phyloP scores from a whole-genome alignment of 2,113 vertebrate species.

The Romanogobio albipinnatus region DNA sequence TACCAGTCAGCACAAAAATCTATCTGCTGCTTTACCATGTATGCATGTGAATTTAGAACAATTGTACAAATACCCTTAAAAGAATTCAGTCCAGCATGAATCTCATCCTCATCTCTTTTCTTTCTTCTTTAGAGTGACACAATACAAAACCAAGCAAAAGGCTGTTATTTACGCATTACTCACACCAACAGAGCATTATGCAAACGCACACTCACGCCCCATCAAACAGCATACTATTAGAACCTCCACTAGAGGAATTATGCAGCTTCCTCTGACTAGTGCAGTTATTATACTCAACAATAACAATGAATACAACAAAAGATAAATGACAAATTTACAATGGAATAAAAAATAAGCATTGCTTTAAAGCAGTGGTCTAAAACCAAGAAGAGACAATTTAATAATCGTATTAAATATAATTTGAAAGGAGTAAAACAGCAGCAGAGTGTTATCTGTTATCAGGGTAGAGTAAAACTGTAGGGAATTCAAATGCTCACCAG shows the following conservation, averaged over 20 bases:
- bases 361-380: background rate
- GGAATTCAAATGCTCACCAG: slow-evolving; percentile 10
- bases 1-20: background rate
- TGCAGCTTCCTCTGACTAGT: slow-evolving; percentile 19
- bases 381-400: slow-evolving; percentile 5
- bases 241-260: slow-evolving; percentile 21
- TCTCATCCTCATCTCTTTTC: background rate
- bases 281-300: slow-evolving; percentile 7
- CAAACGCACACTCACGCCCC: slow-evolving; percentile 9
- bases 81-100: slow-evolving; percentile 11
- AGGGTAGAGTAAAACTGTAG: background rate
- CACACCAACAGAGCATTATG: slow-evolving; percentile 45
- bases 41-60: slow-evolving; percentile 3
- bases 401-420: slow-evolving; percentile 4
- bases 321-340: background rate
- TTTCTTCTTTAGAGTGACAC: slow-evolving; percentile 16
- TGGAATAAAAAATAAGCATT: slow-evolving; percentile 19
- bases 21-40: background rate
- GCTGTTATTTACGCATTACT: slow-evolving; percentile 39
- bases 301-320: slow-evolving; percentile 18
- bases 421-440: background rate
- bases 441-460: background rate
- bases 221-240: slow-evolving; percentile 27
- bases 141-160: slow-evolving; percentile 25
- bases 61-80: slow-evolving; percentile 7